Percentiles rank a stretch among this genome's conserved stretches.
phyloP scores from a whole-genome alignment of 2,888 invertebrate genomes.

The Deroplatys truncata region DNA sequence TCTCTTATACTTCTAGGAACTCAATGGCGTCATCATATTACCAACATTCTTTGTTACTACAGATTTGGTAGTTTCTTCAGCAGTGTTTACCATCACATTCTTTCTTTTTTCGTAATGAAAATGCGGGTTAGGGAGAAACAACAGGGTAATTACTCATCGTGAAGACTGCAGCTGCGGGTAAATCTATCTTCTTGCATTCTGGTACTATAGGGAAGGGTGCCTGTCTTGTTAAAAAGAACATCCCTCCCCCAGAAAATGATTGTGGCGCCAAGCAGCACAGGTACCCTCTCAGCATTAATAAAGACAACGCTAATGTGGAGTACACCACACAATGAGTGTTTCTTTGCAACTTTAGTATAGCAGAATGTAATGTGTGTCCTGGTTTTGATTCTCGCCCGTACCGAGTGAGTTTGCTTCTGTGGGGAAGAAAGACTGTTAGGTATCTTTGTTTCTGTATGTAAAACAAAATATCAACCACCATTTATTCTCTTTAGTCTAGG shows the following conservation, averaged over 20 bases:
- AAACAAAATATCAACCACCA: too few relatives aligned
- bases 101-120: background rate
- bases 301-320: background rate
- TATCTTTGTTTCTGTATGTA: too few relatives aligned
- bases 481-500: too few relatives aligned
- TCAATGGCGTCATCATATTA: too few relatives aligned
- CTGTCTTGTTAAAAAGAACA: background rate
- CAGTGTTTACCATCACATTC: background rate
- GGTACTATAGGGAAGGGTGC: background rate
- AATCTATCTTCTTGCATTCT: background rate
- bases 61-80: background rate
- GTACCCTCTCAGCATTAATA: background rate
- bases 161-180: background rate
- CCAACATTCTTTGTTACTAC: background rate
- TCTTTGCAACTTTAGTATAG: background rate
- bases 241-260: background rate
- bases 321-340: background rate
- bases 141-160: background rate
- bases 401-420: too few relatives aligned
- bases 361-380: background rate
- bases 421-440: too few relatives aligned
- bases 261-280: background rate
- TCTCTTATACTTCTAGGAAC: too few relatives aligned
- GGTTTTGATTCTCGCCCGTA: background rate
- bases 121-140: background rate